Base-by-base conservation (phyloP, 1,140 invertebrate species). In the Sinonovacula constricta region DNA sequence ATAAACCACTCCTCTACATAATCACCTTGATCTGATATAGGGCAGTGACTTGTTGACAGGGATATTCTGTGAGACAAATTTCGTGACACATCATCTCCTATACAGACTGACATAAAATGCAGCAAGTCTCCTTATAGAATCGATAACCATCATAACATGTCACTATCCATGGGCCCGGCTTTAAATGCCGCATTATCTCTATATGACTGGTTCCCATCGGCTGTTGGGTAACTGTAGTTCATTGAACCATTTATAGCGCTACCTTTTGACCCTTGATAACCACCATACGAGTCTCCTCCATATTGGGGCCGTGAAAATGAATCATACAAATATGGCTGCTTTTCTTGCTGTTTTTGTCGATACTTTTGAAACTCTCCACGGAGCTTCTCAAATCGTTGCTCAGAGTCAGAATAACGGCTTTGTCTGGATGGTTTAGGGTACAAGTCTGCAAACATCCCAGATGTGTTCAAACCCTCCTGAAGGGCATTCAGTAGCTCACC, bases 331-430 rank as follows among this genome's bases (percentile, higher is more conserved):
- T n/a, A n/a, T n/a, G n/a, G n/a, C n/a, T n/a, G n/a, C n/a, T n/a
- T n/a, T n/a, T n/a, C 68, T 60, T 85, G 81, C 89, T 97, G 96
- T 49, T 96, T 93, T 85, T 96, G 95, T 67, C 96, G 93, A 91
- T 97, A 98, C 88, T 97, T 95, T 88, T 97, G 94, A 91, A 98
- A 99, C 90, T 98, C 97, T 88, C 97, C 96, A 85, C 97, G 97
- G 95, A 98, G 97, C 34, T 96, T 96, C 82, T 97, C 95, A 67
- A 98, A 96, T 62, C 97, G 93, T 3, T 96, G 95, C 87, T 97
- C 96, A 81, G 78, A 84, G 81, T 88, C 83, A 74, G 91, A 89
- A 88, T 92, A 91, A 88, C 89, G 90, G 79, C 90, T 91, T 81
- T 90, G 91, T 14, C 92, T 90, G 36, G 92, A 91, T 76, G 93